Evolutionary conservation across 2,113 vertebrate species (phyloP).

Genomic region (Chelonoidis abingdonii): DNA sequence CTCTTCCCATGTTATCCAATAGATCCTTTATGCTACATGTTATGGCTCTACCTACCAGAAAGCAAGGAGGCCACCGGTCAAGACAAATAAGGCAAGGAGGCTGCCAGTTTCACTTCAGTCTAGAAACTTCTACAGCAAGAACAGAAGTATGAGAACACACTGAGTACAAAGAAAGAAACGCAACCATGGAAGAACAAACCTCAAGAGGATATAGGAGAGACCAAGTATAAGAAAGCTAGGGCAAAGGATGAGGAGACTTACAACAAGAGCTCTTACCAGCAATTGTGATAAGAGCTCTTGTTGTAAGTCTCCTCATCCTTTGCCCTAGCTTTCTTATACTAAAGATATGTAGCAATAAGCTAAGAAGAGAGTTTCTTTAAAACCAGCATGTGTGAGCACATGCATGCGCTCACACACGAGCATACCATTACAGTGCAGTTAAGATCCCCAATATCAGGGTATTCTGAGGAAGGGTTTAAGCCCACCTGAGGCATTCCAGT

Average conservation of each 20-base stretch:
- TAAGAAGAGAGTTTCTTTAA: background rate
- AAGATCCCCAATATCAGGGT: background rate
- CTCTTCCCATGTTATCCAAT: background rate
- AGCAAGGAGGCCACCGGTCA: background rate
- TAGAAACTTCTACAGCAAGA: background rate
- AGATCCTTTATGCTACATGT: background rate
- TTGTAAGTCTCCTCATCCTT: background rate
- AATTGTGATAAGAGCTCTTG: background rate
- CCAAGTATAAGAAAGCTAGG: background rate
- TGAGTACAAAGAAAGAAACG: background rate
- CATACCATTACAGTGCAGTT: no score
- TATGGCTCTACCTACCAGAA: background rate
- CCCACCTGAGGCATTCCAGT: no score
- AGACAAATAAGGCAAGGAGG: background rate
- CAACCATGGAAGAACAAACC: background rate
- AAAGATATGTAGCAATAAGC: background rate
- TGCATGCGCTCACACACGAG: no score
- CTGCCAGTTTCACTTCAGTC: background rate
- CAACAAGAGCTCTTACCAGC: background rate
- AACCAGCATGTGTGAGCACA: background rate
- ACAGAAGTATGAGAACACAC: background rate
- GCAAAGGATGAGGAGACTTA: background rate
- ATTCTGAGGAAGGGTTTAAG: background rate
- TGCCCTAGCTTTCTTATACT: background rate
- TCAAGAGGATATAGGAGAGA: background rate